Evolutionary conservation across 2,797 vertebrate species (phyloP).

Genomic region (Sebastes iracundus): DNA sequence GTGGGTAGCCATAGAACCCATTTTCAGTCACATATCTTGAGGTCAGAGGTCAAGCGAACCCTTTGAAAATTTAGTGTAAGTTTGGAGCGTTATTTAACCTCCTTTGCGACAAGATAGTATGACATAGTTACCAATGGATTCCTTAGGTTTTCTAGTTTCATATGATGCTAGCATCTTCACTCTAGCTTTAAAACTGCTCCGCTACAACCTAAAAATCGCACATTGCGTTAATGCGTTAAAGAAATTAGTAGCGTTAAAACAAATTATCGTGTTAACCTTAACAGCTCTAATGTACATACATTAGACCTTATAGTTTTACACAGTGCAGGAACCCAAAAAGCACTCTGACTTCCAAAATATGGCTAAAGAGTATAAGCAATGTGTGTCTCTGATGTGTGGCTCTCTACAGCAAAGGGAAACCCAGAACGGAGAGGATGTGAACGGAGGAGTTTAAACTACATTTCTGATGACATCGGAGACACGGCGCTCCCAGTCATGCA

Average conservation of each 20-base stretch:
- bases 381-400: not conserved
- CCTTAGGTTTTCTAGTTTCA: too few relatives aligned
- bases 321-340: slow-evolving; percentile 20
- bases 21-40: too few relatives aligned
- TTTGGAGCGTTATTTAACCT: too few relatives aligned
- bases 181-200: too few relatives aligned
- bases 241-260: too few relatives aligned
- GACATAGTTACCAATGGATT: too few relatives aligned
- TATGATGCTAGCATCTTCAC: too few relatives aligned
- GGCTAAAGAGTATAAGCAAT: not conserved
- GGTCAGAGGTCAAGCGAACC: too few relatives aligned
- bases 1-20: too few relatives aligned
- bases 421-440: slow-evolving; percentile 1
- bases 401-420: slow-evolving; percentile 1
- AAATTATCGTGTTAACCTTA: fast-evolving
- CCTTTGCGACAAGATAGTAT: too few relatives aligned
- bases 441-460: slow-evolving; percentile 29
- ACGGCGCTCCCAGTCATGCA: slow-evolving; percentile 42
- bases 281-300: not conserved
- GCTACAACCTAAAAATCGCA: too few relatives aligned
- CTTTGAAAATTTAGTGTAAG: too few relatives aligned
- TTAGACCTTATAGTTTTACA: not conserved
- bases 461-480: slow-evolving; percentile 21
- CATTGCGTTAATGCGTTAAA: fast-evolving
- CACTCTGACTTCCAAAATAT: not conserved